phyloP scores from a whole-genome alignment of 2,113 vertebrate species.

The Entomyzon cyanotis region DNA sequence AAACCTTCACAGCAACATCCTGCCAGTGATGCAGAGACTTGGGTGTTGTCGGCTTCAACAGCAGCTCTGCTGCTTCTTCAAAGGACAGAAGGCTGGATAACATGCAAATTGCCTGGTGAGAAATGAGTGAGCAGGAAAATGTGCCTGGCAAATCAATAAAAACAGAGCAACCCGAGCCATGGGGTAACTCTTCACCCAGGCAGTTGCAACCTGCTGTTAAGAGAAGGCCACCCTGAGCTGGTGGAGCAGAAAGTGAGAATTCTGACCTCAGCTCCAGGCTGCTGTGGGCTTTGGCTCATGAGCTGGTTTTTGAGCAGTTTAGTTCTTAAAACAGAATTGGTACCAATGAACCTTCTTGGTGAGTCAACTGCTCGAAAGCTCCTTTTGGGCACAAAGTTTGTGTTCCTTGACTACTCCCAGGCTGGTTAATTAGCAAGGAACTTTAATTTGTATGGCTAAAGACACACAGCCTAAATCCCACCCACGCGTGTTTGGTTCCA shows the following conservation, averaged over 20 bases:
- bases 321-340: background rate
- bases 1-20: conserved; percentile 13
- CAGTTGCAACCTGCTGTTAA: background rate
- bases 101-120: background rate
- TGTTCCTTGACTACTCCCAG: background rate
- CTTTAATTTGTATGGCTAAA: background rate
- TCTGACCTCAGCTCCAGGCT: background rate
- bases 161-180: background rate
- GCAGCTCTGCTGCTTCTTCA: background rate
- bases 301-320: background rate
- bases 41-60: background rate
- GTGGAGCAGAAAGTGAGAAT: background rate
- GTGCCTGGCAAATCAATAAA: background rate
- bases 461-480: background rate
- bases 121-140: background rate
- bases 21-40: background rate
- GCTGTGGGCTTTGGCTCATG: background rate
- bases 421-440: background rate
- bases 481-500: background rate
- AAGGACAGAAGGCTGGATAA: background rate
- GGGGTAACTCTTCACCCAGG: background rate
- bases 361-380: background rate
- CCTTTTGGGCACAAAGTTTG: background rate
- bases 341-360: background rate
- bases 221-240: background rate